phyloP scores from a whole-genome alignment of 2,113 vertebrate species.

The Genyomyrus donnyi region DNA sequence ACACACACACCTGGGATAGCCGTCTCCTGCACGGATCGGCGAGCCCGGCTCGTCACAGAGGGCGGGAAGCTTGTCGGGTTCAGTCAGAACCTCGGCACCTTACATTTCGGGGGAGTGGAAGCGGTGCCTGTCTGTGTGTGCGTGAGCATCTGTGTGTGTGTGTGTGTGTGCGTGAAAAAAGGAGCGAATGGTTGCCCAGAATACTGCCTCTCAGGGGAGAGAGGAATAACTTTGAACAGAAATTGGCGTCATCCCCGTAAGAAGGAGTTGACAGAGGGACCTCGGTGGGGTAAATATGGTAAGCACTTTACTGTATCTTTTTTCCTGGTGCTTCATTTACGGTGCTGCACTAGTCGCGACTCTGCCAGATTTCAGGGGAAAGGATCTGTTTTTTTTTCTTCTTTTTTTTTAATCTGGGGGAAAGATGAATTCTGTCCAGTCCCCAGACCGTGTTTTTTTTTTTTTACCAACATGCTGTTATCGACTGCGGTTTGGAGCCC shows the following conservation, averaged over 20 bases:
- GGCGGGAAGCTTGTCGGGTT: background rate
- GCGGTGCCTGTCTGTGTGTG: conserved; percentile 28
- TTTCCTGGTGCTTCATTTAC: background rate
- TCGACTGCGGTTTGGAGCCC: background rate
- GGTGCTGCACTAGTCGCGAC: background rate
- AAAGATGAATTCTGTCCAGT: background rate
- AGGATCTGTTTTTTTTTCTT: background rate
- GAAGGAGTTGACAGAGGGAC: background rate
- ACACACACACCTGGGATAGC: background rate
- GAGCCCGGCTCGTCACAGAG: background rate
- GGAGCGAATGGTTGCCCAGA: background rate
- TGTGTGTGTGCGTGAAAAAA: conserved; percentile 11
- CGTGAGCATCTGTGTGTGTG: conserved; percentile 21
- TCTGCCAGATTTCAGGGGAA: background rate
- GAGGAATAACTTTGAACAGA: conserved; percentile 9
- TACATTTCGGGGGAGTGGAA: conserved; percentile 18
- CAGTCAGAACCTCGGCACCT: background rate
- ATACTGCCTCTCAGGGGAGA: background rate
- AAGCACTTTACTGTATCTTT: background rate
- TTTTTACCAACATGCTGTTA: background rate
- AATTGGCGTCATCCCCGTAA: background rate
- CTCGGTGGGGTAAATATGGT: background rate
- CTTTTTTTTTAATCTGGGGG: background rate
- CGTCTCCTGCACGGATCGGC: background rate
- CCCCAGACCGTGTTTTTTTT: background rate